Evolutionary conservation across 2,113 vertebrate species (phyloP), one percentile per base, ranked within the genome.

Genomic region (Petrocephalus zakoni): DNA sequence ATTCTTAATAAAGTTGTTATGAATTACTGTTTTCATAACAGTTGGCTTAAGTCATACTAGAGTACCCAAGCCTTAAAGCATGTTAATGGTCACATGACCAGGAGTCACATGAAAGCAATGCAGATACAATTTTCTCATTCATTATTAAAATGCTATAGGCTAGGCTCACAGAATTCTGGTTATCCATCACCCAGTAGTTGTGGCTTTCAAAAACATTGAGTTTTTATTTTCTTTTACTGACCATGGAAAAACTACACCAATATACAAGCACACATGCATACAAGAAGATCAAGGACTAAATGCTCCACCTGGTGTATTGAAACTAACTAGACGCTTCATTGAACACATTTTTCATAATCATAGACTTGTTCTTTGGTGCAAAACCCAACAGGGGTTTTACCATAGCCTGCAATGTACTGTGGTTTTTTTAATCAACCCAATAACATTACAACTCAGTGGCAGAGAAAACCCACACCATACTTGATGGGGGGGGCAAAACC

Each of bases 71-170:
- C 29, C 29, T 72, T 25, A 52, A 34, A 22, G 46, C 19, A 68
- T 78, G 46, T 75, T 72, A 53, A 75, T 75, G 64, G 49, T 88
- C 87, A 88, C 64, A 37, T 87, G 64, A 87, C 13, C 21, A n/a
- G 46, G 86, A 21, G 42, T 42, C 42, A 87, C 64, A 53, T 49
- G 64, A 4, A 25, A 61, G 86, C 11, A 47, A 22, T 29, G 7
- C 37, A 22, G 49, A 21, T 47, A 19, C 37, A 46, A 19, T 15
- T 10, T n/a, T 61, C 19, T 21, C 0, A 64, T 47, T 25, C 6
- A 87, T 87, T 49, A 53, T 55, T 37, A 72, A 68, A 86, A 55
- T 56, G 34, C 19, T 61, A 17, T 19, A 42, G 0, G 13, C 2
- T 19, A 42, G 0, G 13, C 2, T 78, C 15, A 37, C 34, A 75